Evolutionary conservation across 2,888 invertebrate species (phyloP).

Genomic region (Bruchidius siliquastri): DNA sequence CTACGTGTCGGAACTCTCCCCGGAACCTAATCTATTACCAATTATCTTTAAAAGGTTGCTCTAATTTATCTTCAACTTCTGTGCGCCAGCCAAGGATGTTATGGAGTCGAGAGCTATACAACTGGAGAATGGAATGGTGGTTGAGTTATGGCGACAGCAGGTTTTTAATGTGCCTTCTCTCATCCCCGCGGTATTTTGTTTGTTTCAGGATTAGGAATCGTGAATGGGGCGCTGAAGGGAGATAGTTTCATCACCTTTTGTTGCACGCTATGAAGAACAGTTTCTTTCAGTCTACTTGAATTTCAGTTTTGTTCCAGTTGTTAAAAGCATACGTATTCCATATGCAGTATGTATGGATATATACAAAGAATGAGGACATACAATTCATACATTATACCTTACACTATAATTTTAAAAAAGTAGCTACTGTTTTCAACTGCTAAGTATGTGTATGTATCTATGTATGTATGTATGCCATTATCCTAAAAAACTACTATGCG

Average conservation of each 20-base stretch:
- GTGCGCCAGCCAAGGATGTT: neutral
- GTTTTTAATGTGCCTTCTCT: neutral
- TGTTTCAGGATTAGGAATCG: neutral
- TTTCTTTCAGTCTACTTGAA: neutral
- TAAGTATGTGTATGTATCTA: too few relatives aligned
- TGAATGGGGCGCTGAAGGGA: neutral
- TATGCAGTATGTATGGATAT: too few relatives aligned
- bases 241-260: neutral
- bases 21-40: slow-evolving; percentile 19
- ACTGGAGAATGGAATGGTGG: neutral
- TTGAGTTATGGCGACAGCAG: neutral
- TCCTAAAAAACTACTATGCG: too few relatives aligned
- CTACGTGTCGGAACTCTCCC: slow-evolving; percentile 4
- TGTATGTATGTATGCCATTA: too few relatives aligned
- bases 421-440: too few relatives aligned
- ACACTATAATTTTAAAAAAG: too few relatives aligned
- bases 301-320: neutral
- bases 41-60: slow-evolving; percentile 22
- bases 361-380: too few relatives aligned
- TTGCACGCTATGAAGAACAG: neutral
- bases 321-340: neutral
- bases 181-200: neutral
- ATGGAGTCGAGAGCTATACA: neutral
- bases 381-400: too few relatives aligned
- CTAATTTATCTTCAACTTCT: slow-evolving; percentile 12